phyloP scores from a whole-genome alignment of 2,888 invertebrate species.

The Sphaerophoria rueppellii region DNA sequence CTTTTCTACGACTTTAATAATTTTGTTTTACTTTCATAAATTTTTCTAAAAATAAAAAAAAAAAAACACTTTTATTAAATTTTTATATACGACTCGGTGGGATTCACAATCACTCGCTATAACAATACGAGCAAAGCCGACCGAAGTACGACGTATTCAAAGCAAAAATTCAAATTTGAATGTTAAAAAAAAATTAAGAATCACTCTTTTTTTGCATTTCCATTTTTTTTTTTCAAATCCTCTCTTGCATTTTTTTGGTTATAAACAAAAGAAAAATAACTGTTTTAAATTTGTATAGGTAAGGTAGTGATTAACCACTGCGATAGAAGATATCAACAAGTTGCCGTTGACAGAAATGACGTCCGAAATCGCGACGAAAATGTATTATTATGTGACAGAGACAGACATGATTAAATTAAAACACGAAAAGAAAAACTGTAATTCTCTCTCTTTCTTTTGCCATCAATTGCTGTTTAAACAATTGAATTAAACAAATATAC shows the following conservation, averaged over 20 bases:
- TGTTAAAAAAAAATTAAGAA: not conserved
- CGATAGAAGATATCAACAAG: slow-evolving; percentile 61
- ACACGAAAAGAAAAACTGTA: not conserved
- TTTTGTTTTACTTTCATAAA: slow-evolving; percentile 15
- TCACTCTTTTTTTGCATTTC: slow-evolving; percentile 9
- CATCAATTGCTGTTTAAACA: slow-evolving; percentile 66
- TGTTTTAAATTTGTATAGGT: not conserved
- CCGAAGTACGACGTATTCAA: slow-evolving; percentile 2
- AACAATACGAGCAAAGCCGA: no score
- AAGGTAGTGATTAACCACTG: slow-evolving; percentile 39
- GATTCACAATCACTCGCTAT: not conserved
- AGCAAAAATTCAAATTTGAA: not conserved
- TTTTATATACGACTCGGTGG: not conserved
- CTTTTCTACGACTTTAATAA: slow-evolving; percentile 1
- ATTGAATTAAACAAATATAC: slow-evolving; percentile 49
- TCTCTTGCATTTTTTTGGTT: slow-evolving; percentile 16
- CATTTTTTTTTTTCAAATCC: slow-evolving; percentile 25
- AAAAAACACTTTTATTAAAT: slow-evolving; percentile 18
- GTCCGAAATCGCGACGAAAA: slow-evolving; percentile 18
- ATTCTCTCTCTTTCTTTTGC: not conserved
- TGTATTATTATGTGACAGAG: not conserved
- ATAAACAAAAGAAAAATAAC: slow-evolving; percentile 32
- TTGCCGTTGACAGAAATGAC: slow-evolving; percentile 15
- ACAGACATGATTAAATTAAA: not conserved
- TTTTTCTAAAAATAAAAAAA: slow-evolving; percentile 18